These are phyloP conservation scores for Notolabrus celidotus DNA, from an alignment of 2,797 vertebrate genomes.

Conservation along the genomic window DNA sequence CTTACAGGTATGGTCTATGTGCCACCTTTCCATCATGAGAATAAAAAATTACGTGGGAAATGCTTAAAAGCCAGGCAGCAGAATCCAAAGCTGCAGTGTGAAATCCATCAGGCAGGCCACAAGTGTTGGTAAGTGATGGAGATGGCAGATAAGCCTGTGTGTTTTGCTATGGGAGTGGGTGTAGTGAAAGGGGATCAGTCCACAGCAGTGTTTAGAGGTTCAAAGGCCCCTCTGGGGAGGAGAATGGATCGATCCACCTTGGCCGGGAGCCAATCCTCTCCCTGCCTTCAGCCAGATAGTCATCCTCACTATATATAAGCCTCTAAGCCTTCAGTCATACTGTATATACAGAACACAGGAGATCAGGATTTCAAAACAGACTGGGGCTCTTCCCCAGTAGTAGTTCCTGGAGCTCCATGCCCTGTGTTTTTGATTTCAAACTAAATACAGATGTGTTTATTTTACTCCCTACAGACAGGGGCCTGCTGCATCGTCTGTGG, in stretches of 20 bases:
- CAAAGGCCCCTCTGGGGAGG: slow-evolving; percentile 78
- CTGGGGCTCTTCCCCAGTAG: slow-evolving; percentile 19
- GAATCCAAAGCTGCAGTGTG: slow-evolving; percentile 49
- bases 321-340: slow-evolving; percentile 37
- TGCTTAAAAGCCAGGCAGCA: slow-evolving; percentile 41
- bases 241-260: slow-evolving; percentile 75
- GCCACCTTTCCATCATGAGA: slow-evolving; percentile 20
- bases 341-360: slow-evolving; percentile 27
- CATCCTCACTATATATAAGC: slow-evolving; percentile 59
- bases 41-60: slow-evolving; percentile 25
- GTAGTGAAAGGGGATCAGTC: slow-evolving; percentile 80
- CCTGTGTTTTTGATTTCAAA: slow-evolving; percentile 39
- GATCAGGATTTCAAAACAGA: slow-evolving; percentile 31
- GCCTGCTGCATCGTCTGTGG: slow-evolving; percentile 41
- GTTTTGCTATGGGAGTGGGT: slow-evolving; percentile 69
- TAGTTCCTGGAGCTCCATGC: slow-evolving; percentile 19
- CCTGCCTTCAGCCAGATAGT: slow-evolving; percentile 63
- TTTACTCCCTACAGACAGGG: slow-evolving; percentile 36
- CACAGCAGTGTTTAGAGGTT: slow-evolving; percentile 80
- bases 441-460: slow-evolving; percentile 59
- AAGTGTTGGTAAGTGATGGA: slow-evolving; percentile 67
- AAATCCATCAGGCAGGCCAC: slow-evolving; percentile 60
- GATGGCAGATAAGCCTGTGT: slow-evolving; percentile 68
- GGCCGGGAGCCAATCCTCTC: slow-evolving; percentile 70
- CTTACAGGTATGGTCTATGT: slow-evolving; percentile 7